Conservation (phyloP, 2,797 vertebrate species). For the Anabacerthia variegaticeps region DNA sequence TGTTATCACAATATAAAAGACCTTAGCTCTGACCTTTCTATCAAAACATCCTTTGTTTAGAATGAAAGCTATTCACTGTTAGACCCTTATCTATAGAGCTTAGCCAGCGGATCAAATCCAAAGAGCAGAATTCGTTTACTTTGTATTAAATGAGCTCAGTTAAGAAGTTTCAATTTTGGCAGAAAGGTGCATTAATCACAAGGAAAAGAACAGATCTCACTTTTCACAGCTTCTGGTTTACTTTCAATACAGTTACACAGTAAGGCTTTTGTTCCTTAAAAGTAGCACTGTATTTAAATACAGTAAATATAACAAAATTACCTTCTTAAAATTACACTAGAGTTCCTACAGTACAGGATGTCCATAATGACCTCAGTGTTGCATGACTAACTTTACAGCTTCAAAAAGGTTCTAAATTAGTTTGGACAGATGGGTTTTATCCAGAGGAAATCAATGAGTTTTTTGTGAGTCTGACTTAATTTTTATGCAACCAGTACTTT, state of each 20-base stretch:
- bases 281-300: conserved; percentile 84
- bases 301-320: conserved; percentile 85
- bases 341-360: conserved; percentile 77
- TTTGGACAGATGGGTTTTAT: conserved; percentile 88
- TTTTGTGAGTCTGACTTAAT: conserved; percentile 88
- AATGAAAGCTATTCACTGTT: conserved; percentile 80
- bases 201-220: conserved; percentile 81
- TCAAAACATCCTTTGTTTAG: conserved; percentile 89
- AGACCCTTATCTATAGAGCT: conserved; percentile 81
- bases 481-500: conserved; percentile 84
- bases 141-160: conserved; percentile 85
- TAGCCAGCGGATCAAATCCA: conserved; percentile 82
- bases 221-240: conserved; percentile 84
- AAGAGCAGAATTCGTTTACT: conserved; percentile 84
- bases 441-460: conserved; percentile 89
- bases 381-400: conserved; percentile 79
- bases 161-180: conserved; percentile 83
- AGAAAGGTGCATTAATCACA: conserved; percentile 86
- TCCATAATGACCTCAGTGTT: conserved; percentile 86
- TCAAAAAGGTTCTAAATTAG: conserved; percentile 84
- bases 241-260: conserved; percentile 83
- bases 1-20: conserved; percentile 85
- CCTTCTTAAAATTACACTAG: conserved; percentile 80
- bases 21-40: conserved; percentile 81
- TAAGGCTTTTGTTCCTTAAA: conserved; percentile 81